A percentile compares a stretch with the other conserved stretches of the same genome.
phyloP scores from a whole-genome alignment of 2,888 invertebrate species.

The Panorpa germanica region DNA sequence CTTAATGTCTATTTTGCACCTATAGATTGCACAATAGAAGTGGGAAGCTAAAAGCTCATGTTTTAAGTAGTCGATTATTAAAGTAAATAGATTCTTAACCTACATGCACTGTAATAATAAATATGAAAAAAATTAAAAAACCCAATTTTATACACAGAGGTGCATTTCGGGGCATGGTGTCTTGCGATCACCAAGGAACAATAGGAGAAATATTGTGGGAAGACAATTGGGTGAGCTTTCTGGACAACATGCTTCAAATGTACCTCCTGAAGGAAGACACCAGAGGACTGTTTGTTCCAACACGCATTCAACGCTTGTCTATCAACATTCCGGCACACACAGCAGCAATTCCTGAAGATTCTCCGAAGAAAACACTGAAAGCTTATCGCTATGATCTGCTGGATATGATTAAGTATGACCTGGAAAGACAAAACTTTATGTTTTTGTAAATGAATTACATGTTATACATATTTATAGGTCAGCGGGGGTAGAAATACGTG shows the following conservation, averaged over 20 bases:
- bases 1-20: too few relatives aligned
- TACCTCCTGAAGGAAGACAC: slow-evolving; percentile 49
- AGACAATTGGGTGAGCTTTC: slow-evolving; percentile 72
- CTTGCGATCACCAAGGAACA: slow-evolving; percentile 20
- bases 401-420: too few relatives aligned
- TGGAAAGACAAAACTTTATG: too few relatives aligned
- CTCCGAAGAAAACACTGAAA: slow-evolving; percentile 19
- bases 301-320: slow-evolving; percentile 46
- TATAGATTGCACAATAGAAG: too few relatives aligned
- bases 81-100: too few relatives aligned
- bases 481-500: slow-evolving; percentile 53
- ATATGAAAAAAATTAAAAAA: too few relatives aligned
- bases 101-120: too few relatives aligned
- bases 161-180: too few relatives aligned
- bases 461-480: slow-evolving; percentile 30
- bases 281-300: slow-evolving; percentile 54
- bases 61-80: too few relatives aligned
- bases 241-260: slow-evolving; percentile 80
- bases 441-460: too few relatives aligned
- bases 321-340: slow-evolving; percentile 42
- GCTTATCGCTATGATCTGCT: slow-evolving; percentile 22
- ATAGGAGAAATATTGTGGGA: slow-evolving; percentile 37
- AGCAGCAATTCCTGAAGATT: slow-evolving; percentile 20
- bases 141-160: too few relatives aligned
- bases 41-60: too few relatives aligned